Percentiles rank a stretch among this genome's conserved stretches.
Evolutionary conservation across 2,113 vertebrate genomes (phyloP).

Genomic region (Cryptomyrus ogoouensis): DNA sequence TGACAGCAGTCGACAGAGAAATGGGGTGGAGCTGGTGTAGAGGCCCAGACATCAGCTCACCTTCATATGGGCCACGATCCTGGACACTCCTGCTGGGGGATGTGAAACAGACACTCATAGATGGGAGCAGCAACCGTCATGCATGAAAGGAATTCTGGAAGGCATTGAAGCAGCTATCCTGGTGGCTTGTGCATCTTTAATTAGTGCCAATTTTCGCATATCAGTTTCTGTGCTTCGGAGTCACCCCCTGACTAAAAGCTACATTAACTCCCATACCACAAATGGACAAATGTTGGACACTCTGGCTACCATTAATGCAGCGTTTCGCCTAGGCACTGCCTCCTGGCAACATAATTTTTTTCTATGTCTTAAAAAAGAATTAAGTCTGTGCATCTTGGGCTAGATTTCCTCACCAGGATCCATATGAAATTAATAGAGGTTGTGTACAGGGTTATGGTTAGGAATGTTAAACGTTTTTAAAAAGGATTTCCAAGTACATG

Average conservation of each 20-base stretch:
- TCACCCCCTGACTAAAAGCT: neutral
- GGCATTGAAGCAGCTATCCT: neutral
- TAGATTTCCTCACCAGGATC: neutral
- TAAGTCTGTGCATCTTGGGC: neutral
- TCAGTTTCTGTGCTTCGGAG: neutral
- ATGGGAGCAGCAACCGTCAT: neutral
- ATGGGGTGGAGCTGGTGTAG: neutral
- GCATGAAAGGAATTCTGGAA: neutral
- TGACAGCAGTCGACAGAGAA: neutral
- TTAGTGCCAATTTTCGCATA: slow-evolving; percentile 11
- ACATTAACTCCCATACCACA: neutral
- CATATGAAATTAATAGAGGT: no score
- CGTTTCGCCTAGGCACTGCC: neutral
- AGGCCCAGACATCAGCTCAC: neutral
- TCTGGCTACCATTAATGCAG: neutral
- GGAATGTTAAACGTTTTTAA: no score
- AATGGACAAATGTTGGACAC: slow-evolving; percentile 12
- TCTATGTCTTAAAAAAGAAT: neutral
- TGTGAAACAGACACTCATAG: neutral
- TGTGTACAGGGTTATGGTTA: no score
- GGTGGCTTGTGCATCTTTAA: neutral
- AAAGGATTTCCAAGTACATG: no score
- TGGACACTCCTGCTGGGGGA: no score
- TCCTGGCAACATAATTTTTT: neutral
- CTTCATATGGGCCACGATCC: neutral